Percentiles rank a stretch among this genome's conserved stretches.
phyloP scores from a whole-genome alignment of 2,797 vertebrate genomes.

The Alauda arvensis region DNA sequence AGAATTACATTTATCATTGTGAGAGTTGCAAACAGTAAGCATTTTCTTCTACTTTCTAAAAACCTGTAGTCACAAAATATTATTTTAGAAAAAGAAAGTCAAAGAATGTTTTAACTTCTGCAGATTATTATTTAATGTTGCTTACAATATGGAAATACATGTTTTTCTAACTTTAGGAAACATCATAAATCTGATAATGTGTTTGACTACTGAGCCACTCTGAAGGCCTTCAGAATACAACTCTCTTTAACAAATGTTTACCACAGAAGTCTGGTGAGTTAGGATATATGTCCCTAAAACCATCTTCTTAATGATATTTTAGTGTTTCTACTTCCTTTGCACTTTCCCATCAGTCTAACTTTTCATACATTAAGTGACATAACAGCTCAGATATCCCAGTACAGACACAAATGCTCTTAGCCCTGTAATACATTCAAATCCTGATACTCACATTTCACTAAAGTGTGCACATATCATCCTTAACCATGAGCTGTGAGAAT shows the following conservation, averaged over 20 bases:
- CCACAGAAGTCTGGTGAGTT: background rate
- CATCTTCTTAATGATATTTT: background rate
- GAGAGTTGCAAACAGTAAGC: background rate
- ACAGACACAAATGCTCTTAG: background rate
- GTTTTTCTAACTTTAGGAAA: background rate
- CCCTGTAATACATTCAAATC: background rate
- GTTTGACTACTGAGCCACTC: background rate
- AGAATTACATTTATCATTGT: background rate
- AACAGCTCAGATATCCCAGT: background rate
- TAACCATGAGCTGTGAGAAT: background rate
- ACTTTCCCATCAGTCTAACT: background rate
- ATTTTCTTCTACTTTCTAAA: background rate
- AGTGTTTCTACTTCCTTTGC: background rate
- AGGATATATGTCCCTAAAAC: background rate
- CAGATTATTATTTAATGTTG: background rate
- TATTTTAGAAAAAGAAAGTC: background rate
- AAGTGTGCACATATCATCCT: background rate
- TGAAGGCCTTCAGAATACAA: background rate
- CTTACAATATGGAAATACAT: background rate
- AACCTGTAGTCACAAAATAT: background rate
- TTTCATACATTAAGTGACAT: background rate
- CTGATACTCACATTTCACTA: background rate
- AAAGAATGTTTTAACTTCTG: background rate
- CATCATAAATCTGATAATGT: background rate
- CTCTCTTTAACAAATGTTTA: background rate